These are phyloP conservation scores for Beris morrisii DNA, from an alignment of 2,888 invertebrate genomes.

Conservation along the genomic window DNA sequence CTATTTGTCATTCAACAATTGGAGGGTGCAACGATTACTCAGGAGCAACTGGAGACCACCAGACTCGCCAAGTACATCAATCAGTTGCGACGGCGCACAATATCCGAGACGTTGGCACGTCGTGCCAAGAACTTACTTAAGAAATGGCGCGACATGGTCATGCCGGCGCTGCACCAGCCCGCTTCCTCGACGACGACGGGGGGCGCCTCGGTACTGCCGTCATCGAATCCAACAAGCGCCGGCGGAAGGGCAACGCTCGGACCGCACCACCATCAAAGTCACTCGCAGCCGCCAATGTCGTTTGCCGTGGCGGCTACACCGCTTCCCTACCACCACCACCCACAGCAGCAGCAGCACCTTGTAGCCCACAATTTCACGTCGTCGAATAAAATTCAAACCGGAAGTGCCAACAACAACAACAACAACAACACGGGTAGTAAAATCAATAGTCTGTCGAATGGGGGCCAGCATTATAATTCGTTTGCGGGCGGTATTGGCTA, in stretches of 20 bases:
- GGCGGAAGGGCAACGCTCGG: not conserved
- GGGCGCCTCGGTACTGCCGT: not conserved
- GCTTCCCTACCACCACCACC: not conserved
- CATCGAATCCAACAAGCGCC: not conserved
- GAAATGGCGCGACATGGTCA: constrained; percentile 87
- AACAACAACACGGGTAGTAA: constrained; percentile 29
- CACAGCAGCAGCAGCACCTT: constrained; percentile 33
- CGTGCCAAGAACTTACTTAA: constrained; percentile 90
- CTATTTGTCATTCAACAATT: constrained; percentile 89
- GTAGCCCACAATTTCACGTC: not conserved
- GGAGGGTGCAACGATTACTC: constrained; percentile 73
- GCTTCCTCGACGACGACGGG: constrained; percentile 32
- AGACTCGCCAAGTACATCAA: constrained; percentile 92
- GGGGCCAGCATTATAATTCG: constrained; percentile 15
- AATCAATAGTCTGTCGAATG: constrained; percentile 33
- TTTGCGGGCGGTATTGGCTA: not conserved
- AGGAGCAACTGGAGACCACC: constrained; percentile 70
- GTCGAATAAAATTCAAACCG: constrained; percentile 30
- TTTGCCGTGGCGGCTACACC: too few relatives aligned
- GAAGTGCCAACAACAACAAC: constrained; percentile 41
- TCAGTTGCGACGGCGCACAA: constrained; percentile 83
- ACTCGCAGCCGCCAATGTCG: not conserved
- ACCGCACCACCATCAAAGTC: not conserved
- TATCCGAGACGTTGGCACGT: constrained; percentile 80
- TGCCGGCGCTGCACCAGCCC: constrained; percentile 56